Percentiles rank a stretch among this genome's conserved stretches.
phyloP scores from a whole-genome alignment of 2,797 vertebrate genomes.

The Parauchenoglanis ngamensis region DNA sequence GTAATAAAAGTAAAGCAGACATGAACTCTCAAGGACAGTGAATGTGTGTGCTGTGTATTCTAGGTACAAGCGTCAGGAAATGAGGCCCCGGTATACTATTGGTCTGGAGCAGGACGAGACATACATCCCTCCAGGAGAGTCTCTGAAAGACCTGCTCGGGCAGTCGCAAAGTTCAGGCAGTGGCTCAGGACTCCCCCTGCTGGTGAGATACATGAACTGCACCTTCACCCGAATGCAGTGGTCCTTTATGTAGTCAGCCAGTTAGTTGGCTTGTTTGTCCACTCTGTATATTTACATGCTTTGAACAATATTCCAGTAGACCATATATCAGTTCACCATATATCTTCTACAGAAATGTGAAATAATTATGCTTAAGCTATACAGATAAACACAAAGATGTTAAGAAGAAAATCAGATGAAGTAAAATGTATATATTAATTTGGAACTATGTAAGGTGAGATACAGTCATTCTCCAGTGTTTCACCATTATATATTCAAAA shows the following conservation, averaged over 20 bases:
- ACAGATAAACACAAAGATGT: neutral
- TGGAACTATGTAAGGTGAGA: neutral
- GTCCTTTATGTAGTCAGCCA: neutral
- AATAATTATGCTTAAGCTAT: neutral
- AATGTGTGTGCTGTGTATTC: conserved; percentile 9
- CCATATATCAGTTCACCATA: neutral
- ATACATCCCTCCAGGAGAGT: conserved; percentile 88
- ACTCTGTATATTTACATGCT: neutral
- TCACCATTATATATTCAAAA: neutral
- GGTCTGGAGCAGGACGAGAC: conserved; percentile 91
- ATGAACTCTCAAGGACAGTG: neutral
- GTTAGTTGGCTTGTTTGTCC: neutral
- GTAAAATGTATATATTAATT: neutral
- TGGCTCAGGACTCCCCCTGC: conserved; percentile 97
- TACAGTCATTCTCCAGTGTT: neutral
- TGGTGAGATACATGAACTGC: conserved; percentile 75
- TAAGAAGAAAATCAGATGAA: neutral
- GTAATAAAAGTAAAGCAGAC: neutral
- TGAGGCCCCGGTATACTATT: conserved; percentile 85
- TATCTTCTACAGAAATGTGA: neutral
- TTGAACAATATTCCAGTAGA: neutral
- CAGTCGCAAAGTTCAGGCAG: conserved; percentile 95
- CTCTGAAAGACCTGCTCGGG: conserved; percentile 88
- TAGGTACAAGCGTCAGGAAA: conserved; percentile 87
- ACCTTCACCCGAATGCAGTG: neutral